Percentiles rank a stretch among this genome's conserved stretches.
Evolutionary conservation across 2,113 vertebrate genomes (phyloP).

Genomic region (Cepphus grylle): DNA sequence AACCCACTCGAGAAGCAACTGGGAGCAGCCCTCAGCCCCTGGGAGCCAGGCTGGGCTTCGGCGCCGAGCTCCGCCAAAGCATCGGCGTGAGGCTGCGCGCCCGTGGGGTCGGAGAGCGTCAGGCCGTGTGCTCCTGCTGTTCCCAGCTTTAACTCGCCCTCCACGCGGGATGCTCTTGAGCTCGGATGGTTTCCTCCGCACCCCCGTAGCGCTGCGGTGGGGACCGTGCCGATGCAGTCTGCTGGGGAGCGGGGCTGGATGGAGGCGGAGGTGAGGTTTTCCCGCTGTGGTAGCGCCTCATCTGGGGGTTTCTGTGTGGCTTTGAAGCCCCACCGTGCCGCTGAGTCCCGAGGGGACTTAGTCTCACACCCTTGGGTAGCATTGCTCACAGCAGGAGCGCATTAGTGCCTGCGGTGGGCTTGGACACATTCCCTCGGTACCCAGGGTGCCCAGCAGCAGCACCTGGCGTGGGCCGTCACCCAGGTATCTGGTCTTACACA

Average conservation of each 20-base stretch:
- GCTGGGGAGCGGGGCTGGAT: background rate
- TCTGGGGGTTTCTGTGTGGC: too few species aligned
- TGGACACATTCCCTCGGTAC: accelerated
- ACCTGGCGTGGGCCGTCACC: background rate
- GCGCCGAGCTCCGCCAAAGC: background rate
- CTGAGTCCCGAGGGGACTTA: background rate
- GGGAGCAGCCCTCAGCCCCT: background rate
- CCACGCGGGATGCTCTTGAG: background rate
- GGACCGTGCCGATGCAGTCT: background rate
- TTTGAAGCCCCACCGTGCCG: background rate
- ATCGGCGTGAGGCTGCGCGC: background rate
- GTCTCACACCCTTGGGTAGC: background rate
- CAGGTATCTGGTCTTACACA: background rate
- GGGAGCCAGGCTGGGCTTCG: background rate
- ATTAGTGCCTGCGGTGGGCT: accelerated
- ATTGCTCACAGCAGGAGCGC: accelerated
- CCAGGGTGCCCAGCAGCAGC: background rate
- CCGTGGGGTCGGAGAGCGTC: background rate
- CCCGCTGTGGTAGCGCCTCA: background rate
- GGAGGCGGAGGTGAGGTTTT: background rate
- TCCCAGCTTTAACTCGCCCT: background rate
- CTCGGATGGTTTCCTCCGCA: background rate
- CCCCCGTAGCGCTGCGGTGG: background rate
- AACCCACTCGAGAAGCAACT: background rate
- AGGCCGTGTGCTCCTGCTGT: background rate